Evolutionary conservation across 2,113 vertebrate genomes (phyloP), one percentile per base, ranked within the genome.

Genomic region (Antennarius striatus): DNA sequence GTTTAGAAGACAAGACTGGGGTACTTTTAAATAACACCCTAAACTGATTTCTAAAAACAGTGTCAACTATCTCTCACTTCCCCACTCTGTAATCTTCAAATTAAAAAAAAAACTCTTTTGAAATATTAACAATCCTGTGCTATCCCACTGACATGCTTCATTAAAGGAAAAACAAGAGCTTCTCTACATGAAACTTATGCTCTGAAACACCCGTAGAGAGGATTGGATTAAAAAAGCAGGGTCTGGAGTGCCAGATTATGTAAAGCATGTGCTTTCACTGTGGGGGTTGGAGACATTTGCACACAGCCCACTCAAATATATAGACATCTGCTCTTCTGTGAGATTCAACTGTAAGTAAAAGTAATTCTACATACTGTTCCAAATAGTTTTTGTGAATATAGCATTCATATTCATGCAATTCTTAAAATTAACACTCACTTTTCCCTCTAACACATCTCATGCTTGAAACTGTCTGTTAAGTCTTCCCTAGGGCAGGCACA

Each of bases 211-310:
- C 66, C 56, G 57, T 72, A 58, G 78, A 70, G 62, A 77, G 73
- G 58, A 71, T 69, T 7, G 57, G 72, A 36, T 76, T 83, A 80
- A 82, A 70, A 60, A 57, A 63, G 17, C 51, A 56, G 59, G 50
- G 8, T 64, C 55, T n/a, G 43, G 62, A 49, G 49, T 57, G 65
- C 58, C 54, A 56, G 62, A 82, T 61, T 47, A 84, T 83, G 63
- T 61, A 60, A 82, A 74, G 70, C 85, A 85, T 88, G 65, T 65
- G 45, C 5, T 60, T 73, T 50, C 62, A 29, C 62, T 56, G 72
- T 49, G 71, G 70, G 63, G 48, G 39, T 56, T 29, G 58, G 29
- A 55, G 39, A 70, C 51, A 22, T 80, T 71, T 49, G 13, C 22
- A 5, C 15, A 58, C 40, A 28, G 51, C 70, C 16, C 10, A 6